Evolutionary conservation across 1,140 invertebrate genomes (phyloP).

Genomic region (Solen grandis): DNA sequence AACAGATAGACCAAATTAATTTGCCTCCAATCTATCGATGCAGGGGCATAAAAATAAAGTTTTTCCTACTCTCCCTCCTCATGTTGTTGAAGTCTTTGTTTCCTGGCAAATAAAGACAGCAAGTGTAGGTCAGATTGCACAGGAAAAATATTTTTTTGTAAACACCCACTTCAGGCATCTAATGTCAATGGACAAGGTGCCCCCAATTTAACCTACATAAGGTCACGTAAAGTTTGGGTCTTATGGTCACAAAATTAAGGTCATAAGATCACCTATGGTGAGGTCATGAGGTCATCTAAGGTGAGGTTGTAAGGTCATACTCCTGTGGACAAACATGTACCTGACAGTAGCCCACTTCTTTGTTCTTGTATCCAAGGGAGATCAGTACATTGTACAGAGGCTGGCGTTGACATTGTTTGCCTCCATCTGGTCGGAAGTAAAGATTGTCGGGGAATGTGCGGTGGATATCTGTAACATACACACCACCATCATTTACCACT

Average conservation of each 20-base stretch:
- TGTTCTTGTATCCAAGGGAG: conserved; percentile 94
- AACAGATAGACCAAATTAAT: too few relatives aligned
- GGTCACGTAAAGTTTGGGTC: neutral
- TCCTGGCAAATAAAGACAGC: too few relatives aligned
- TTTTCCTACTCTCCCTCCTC: too few relatives aligned
- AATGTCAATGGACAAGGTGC: neutral
- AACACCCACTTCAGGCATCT: neutral
- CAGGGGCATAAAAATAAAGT: too few relatives aligned
- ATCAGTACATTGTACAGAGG: conserved; percentile 90
- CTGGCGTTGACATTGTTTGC: conserved; percentile 84
- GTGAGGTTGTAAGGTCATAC: neutral
- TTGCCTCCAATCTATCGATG: too few relatives aligned
- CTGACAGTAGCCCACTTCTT: conserved; percentile 94
- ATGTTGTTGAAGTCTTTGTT: too few relatives aligned
- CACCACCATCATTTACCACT: neutral
- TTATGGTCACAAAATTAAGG: neutral
- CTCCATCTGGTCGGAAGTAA: conserved; percentile 87
- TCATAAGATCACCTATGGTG: neutral
- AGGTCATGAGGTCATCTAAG: neutral
- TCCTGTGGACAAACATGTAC: conserved; percentile 77
- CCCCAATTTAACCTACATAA: neutral
- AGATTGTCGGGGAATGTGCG: conserved; percentile 97
- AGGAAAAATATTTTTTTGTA: neutral
- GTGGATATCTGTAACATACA: conserved; percentile 78
- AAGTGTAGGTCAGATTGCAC: too few relatives aligned